Conservation (phyloP, 2,113 vertebrate species). For the Pseudopipra pipra region DNA sequence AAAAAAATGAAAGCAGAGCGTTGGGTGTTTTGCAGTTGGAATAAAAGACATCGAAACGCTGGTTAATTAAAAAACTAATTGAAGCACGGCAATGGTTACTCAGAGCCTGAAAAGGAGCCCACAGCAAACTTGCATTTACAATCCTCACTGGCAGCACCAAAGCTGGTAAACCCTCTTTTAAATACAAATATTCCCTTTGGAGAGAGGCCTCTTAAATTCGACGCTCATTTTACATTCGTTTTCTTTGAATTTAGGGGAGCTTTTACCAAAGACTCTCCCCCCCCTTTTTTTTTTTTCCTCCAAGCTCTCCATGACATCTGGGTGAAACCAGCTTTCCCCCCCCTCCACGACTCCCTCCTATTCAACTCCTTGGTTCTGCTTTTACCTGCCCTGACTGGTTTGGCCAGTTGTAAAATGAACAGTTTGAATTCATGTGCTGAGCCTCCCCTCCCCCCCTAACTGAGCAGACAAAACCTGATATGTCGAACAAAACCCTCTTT, state of each 20-base stretch:
- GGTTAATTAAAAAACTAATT: background rate
- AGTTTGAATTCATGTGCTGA: conserved; percentile 81
- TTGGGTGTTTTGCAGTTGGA: rapidly evolving
- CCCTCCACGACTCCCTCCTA: conserved; percentile 30
- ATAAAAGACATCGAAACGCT: rapidly evolving
- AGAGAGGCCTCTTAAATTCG: background rate
- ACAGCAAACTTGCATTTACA: background rate
- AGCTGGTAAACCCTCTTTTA: background rate
- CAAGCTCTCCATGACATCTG: background rate
- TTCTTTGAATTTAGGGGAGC: rapidly evolving
- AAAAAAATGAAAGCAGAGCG: background rate
- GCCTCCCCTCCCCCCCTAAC: conserved; percentile 57
- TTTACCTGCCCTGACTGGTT: conserved; percentile 93
- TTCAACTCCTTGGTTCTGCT: conserved; percentile 59
- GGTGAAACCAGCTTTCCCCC: background rate
- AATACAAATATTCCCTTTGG: background rate
- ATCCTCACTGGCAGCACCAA: rapidly evolving
- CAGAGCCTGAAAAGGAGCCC: background rate
- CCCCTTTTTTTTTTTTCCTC: background rate
- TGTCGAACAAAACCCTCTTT: conserved; percentile 58
- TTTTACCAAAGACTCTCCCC: background rate
- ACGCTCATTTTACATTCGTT: rapidly evolving
- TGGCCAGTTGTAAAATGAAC: conserved; percentile 92
- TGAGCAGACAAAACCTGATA: conserved; percentile 84
- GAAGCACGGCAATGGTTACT: background rate